Conservation (phyloP, 2,113 vertebrate genomes). For the Oceanodroma tethys region DNA sequence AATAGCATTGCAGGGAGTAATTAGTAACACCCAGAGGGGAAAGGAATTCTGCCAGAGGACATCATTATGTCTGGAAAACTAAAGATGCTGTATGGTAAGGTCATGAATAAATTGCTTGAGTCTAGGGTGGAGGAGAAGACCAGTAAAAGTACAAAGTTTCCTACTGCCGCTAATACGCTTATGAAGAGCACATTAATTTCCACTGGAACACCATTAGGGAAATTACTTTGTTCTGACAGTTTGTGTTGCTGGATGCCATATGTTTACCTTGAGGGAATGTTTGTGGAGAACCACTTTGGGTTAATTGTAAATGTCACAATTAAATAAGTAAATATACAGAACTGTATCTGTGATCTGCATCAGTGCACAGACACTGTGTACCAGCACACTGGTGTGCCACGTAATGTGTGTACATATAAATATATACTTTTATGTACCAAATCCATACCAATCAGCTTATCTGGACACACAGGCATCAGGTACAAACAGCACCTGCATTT, state of each 20-base stretch:
- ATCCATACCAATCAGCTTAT: neutral
- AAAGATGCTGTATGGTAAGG: slow-evolving; percentile 47
- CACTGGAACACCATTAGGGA: slow-evolving; percentile 31
- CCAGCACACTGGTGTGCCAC: neutral
- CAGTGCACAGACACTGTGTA: neutral
- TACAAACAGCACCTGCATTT: neutral
- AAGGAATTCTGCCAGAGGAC: slow-evolving; percentile 62
- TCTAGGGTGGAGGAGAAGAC: neutral
- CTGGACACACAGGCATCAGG: neutral
- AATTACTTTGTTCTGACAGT: slow-evolving; percentile 32
- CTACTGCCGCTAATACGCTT: neutral
- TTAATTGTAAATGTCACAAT: slow-evolving; percentile 64
- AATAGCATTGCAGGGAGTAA: slow-evolving; percentile 81
- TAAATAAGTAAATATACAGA: slow-evolving; percentile 55
- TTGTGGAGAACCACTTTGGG: slow-evolving; percentile 22
- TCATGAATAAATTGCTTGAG: slow-evolving; percentile 65
- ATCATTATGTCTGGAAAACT: slow-evolving; percentile 53
- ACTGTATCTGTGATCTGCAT: slow-evolving; percentile 1
- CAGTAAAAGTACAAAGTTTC: neutral
- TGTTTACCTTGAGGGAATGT: slow-evolving; percentile 62
- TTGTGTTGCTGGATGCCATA: slow-evolving; percentile 42
- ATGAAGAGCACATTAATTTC: neutral
- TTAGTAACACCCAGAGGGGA: slow-evolving; percentile 81
- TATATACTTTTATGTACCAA: neutral
- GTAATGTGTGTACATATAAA: neutral